Evolutionary conservation across 2,888 invertebrate genomes (phyloP).

Genomic region (Allygus modestus): DNA sequence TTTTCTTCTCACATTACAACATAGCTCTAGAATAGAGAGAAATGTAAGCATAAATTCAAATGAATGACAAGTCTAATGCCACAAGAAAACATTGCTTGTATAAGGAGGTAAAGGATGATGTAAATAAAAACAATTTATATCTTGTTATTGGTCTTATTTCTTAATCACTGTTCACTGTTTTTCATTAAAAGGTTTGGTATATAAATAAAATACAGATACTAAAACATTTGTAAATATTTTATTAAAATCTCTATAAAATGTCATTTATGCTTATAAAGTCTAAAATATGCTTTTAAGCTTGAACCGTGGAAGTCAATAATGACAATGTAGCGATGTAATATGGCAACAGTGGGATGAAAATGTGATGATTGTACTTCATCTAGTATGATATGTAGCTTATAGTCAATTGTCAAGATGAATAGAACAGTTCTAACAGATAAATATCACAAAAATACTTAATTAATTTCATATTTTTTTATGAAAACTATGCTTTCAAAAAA

Average conservation of each 20-base stretch:
- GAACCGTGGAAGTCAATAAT: slow-evolving; percentile 14
- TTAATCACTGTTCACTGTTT: too few species aligned
- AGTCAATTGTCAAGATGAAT: slow-evolving; percentile 3
- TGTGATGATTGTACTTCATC: slow-evolving; percentile 17
- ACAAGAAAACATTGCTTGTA: too few species aligned
- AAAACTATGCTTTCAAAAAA: too few species aligned
- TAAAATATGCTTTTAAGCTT: slow-evolving; percentile 51
- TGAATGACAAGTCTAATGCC: too few species aligned
- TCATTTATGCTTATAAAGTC: slow-evolving; percentile 56
- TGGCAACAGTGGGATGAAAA: not conserved
- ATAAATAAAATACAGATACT: not conserved
- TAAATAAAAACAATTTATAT: too few species aligned
- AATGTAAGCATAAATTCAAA: too few species aligned
- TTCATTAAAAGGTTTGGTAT: too few species aligned
- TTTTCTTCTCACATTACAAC: too few species aligned
- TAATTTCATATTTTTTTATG: too few species aligned
- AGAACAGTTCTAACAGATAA: not conserved
- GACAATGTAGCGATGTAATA: slow-evolving; percentile 13
- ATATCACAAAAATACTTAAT: not conserved
- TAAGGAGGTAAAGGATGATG: too few species aligned
- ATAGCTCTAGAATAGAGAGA: too few species aligned
- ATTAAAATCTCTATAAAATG: slow-evolving; percentile 57
- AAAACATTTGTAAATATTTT: slow-evolving; percentile 36
- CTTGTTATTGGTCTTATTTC: too few species aligned
- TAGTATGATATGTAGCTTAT: slow-evolving; percentile 42